Evolutionary conservation across 2,888 invertebrate species (phyloP).

Genomic region (Augochlorella aurata): DNA sequence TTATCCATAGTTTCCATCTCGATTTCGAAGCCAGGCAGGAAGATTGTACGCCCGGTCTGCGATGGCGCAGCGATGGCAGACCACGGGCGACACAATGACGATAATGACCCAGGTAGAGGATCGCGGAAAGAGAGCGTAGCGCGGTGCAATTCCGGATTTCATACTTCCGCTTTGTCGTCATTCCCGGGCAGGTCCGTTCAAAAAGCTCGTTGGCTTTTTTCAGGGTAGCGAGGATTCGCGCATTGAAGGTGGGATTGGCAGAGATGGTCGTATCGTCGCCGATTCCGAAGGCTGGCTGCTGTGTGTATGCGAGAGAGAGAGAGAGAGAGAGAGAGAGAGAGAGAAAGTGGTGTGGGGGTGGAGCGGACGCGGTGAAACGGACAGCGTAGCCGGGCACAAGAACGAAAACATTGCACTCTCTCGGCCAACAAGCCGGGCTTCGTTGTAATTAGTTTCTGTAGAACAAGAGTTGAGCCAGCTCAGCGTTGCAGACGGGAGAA

Average conservation of each 20-base stretch:
- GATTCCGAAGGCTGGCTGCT: constrained; percentile 13
- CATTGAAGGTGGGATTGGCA: constrained; percentile 9
- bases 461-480: constrained; percentile 70
- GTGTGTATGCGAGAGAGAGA: too few relatives aligned
- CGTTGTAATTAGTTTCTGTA: constrained; percentile 76
- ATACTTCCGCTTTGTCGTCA: background rate
- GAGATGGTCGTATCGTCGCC: constrained; percentile 25
- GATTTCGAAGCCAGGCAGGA: background rate
- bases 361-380: constrained; percentile 51
- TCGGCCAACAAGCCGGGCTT: constrained; percentile 71
- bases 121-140: background rate
- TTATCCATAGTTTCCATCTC: background rate
- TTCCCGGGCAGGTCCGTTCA: constrained; percentile 6
- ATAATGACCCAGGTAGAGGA: background rate
- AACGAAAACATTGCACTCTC: constrained; percentile 74
- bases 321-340: too few relatives aligned
- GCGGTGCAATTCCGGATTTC: background rate
- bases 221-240: constrained; percentile 8
- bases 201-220: constrained; percentile 24
- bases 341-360: background rate
- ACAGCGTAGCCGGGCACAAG: constrained; percentile 61
- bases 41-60: background rate
- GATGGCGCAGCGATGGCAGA: background rate
- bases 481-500: constrained; percentile 54
- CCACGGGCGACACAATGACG: background rate